phyloP scores from a whole-genome alignment of 2,797 vertebrate species.

The Micropoecilia bifurca region DNA sequence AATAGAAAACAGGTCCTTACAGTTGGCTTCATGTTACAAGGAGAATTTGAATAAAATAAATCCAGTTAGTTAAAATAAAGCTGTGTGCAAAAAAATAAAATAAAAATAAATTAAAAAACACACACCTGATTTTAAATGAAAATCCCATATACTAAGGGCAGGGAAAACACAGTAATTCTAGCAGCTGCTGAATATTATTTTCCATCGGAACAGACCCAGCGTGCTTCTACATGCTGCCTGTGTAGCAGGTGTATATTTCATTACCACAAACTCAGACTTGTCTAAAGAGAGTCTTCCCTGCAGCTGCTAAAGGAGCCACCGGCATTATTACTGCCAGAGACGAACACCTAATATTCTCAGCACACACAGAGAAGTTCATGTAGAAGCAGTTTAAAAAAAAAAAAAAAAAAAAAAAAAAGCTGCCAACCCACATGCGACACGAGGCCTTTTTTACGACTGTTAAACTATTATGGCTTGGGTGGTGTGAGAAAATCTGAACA shows the following conservation, averaged over 20 bases:
- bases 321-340: slow-evolving; percentile 41
- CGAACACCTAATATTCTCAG: slow-evolving; percentile 15
- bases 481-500: slow-evolving; percentile 3
- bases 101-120: not conserved
- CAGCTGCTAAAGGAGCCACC: slow-evolving; percentile 52
- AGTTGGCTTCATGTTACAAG: not conserved
- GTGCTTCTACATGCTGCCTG: slow-evolving; percentile 55
- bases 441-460: slow-evolving; percentile 38
- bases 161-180: not conserved
- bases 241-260: slow-evolving; percentile 60
- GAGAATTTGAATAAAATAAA: not conserved
- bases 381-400: slow-evolving; percentile 22
- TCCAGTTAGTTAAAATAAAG: not conserved
- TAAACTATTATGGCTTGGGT: slow-evolving; percentile 31
- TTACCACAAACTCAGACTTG: slow-evolving; percentile 55
- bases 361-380: slow-evolving; percentile 35
- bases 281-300: slow-evolving; percentile 56
- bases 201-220: slow-evolving; percentile 38
- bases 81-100: not conserved
- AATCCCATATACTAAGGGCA: not conserved
- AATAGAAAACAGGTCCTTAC: not conserved
- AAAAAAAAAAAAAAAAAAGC: slow-evolving; percentile 26
- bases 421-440: slow-evolving; percentile 44
- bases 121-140: not conserved
- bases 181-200: slow-evolving; percentile 17